Evolutionary conservation across 2,113 vertebrate species (phyloP).

Genomic region (Platichthys flesus): DNA sequence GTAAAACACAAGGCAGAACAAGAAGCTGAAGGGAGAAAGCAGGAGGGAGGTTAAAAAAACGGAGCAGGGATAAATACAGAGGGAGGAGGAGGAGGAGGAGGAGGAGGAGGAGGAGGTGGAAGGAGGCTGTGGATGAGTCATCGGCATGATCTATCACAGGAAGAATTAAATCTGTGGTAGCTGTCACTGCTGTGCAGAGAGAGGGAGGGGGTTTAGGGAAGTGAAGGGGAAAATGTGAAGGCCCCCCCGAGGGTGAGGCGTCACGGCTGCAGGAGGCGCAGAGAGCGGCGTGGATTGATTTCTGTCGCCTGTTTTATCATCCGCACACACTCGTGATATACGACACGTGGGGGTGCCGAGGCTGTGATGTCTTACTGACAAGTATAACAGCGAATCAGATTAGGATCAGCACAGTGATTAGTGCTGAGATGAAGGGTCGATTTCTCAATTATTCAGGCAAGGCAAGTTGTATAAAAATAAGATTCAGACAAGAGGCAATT

Average conservation of each 20-base stretch:
- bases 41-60: constrained; percentile 46
- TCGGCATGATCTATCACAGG: constrained; percentile 64
- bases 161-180: constrained; percentile 67
- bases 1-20: constrained; percentile 19
- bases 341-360: neutral
- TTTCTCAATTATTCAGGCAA: neutral
- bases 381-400: neutral
- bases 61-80: constrained; percentile 36
- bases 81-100: constrained; percentile 41
- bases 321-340: constrained; percentile 8
- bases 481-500: neutral
- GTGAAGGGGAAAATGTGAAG: neutral
- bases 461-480: neutral
- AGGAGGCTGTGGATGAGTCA: constrained; percentile 80
- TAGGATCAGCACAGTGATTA: neutral
- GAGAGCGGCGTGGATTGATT: constrained; percentile 25
- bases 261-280: constrained; percentile 29
- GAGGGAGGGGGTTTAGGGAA: neutral
- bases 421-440: neutral
- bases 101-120: constrained; percentile 34
- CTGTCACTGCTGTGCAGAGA: constrained; percentile 57
- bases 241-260: constrained; percentile 25
- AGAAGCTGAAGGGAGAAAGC: constrained; percentile 7
- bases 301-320: constrained; percentile 19
- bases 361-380: constrained; percentile 32